Percentiles rank a stretch among this genome's conserved stretches.
These are phyloP conservation scores for Epirrhoe alternata DNA, from an alignment of 2,888 invertebrate genomes.

Conservation along the genomic window DNA sequence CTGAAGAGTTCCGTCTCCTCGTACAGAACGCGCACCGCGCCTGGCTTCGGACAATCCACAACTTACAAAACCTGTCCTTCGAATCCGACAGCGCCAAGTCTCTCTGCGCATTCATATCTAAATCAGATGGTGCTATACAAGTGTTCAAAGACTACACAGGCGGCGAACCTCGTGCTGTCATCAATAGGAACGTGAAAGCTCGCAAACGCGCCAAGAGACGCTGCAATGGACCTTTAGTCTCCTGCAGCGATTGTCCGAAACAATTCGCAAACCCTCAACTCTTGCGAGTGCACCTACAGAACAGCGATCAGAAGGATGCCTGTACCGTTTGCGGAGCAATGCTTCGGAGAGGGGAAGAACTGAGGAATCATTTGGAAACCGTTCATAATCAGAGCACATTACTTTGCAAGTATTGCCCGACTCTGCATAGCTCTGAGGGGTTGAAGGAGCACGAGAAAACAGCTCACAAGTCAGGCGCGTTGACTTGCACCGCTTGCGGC, in stretches of 20 bases:
- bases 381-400: conserved; percentile 56
- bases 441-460: conserved; percentile 58
- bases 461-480: conserved; percentile 59
- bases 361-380: conserved; percentile 57
- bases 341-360: neutral
- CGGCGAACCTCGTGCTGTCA: conserved; percentile 54
- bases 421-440: conserved; percentile 53
- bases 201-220: conserved; percentile 45
- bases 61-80: conserved; percentile 46
- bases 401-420: conserved; percentile 67
- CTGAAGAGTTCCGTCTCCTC: conserved; percentile 66
- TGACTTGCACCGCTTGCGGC: conserved; percentile 71
- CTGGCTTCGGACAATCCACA: conserved; percentile 63
- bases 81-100: conserved; percentile 51
- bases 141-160: conserved; percentile 60
- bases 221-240: conserved; percentile 55
- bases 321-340: conserved; percentile 67
- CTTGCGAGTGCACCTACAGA: conserved; percentile 67
- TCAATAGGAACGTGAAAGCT: conserved; percentile 52
- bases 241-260: conserved; percentile 71
- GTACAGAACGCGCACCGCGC: conserved; percentile 60
- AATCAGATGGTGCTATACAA: conserved; percentile 58
- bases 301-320: conserved; percentile 73
- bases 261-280: conserved; percentile 66
- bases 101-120: conserved; percentile 62